These are phyloP conservation scores for Scartelaos histophorus DNA, from an alignment of 2,113 vertebrate genomes.

Conservation along the genomic window DNA sequence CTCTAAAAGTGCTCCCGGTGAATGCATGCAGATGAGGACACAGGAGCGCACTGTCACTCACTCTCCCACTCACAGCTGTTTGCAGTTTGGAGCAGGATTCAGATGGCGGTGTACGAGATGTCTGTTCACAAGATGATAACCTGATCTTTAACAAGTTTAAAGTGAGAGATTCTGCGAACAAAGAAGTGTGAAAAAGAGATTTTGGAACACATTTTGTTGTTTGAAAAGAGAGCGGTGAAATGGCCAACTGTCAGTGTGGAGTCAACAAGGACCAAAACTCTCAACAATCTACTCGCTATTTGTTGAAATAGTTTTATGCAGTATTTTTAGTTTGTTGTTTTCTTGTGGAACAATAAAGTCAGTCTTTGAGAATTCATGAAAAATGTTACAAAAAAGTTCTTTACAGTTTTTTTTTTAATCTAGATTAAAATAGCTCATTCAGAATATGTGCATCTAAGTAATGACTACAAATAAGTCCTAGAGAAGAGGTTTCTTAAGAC, in stretches of 20 bases:
- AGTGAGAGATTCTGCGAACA: constrained; percentile 1
- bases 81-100: constrained; percentile 26
- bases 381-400: too few relatives aligned
- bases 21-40: constrained; percentile 40
- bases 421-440: too few relatives aligned
- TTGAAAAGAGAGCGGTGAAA: background rate
- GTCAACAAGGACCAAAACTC: background rate
- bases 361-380: too few relatives aligned
- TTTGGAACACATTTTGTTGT: background rate
- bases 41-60: constrained; percentile 46
- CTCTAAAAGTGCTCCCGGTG: constrained; percentile 23
- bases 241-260: background rate
- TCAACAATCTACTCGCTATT: background rate
- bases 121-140: constrained; percentile 3
- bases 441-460: too few relatives aligned
- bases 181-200: background rate
- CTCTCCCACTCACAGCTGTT: constrained; percentile 46
- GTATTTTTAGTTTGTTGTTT: background rate
- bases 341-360: too few relatives aligned
- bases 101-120: constrained; percentile 38
- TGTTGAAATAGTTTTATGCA: background rate
- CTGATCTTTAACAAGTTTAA: background rate
- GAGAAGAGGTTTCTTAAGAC: too few relatives aligned
- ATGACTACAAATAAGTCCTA: too few relatives aligned
- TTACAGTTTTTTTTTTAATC: too few relatives aligned